phyloP scores from a whole-genome alignment of 92 coral and sea anemone genomes.

The Zoanthus sociatus region DNA sequence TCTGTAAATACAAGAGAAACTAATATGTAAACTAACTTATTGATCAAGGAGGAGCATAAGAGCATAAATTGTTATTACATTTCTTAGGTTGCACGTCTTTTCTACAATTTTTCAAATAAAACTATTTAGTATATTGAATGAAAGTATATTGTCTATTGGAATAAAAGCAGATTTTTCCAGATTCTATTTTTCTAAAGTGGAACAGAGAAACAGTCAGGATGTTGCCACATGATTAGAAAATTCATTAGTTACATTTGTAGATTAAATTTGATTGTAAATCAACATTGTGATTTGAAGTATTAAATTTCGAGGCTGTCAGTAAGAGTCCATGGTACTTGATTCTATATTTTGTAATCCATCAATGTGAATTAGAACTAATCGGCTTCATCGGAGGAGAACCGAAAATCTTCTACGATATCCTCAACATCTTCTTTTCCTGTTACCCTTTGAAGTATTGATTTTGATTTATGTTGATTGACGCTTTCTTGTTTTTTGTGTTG shows the following conservation, averaged over 20 bases:
- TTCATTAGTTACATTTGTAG: background rate
- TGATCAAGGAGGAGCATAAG: no score
- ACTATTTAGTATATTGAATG: no score
- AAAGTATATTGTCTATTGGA: no score
- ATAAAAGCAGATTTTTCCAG: background rate
- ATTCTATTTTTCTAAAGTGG: background rate
- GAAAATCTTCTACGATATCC: slow-evolving; percentile 92
- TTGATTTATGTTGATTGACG: slow-evolving; percentile 40
- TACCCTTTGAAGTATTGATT: slow-evolving; percentile 20
- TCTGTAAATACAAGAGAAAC: background rate
- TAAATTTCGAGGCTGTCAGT: background rate
- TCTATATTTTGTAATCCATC: background rate
- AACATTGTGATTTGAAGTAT: background rate
- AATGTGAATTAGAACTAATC: slow-evolving; percentile 36
- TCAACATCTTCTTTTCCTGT: slow-evolving; percentile 52
- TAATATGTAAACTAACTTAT: background rate
- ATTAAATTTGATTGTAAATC: background rate
- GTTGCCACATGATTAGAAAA: background rate
- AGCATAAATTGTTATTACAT: no score
- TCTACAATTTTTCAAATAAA: no score
- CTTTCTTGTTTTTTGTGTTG: slow-evolving; percentile 55
- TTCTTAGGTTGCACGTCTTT: no score
- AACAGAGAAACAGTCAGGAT: background rate
- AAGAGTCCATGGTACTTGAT: background rate
- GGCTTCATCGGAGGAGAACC: slow-evolving; percentile 81